Conservation (phyloP, 1,140 invertebrate species). For the Dryas iulia region DNA sequence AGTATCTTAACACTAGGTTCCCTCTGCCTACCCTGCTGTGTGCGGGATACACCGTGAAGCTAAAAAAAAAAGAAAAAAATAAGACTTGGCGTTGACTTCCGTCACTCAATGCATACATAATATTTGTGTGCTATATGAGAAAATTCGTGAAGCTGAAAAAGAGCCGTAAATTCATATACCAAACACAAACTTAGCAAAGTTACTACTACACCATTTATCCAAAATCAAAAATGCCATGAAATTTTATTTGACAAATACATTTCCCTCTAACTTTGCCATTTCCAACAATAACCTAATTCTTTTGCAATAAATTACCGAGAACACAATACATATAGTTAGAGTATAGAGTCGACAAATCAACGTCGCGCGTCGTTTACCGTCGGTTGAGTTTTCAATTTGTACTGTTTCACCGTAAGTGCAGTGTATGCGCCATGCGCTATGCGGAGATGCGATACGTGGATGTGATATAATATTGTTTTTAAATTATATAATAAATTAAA, state of each 20-base stretch:
- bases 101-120: too few relatives aligned
- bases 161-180: too few relatives aligned
- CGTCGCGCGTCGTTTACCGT: conserved; percentile 59
- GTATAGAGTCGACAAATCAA: conserved; percentile 59
- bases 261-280: conserved; percentile 5
- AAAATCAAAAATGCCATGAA: neutral
- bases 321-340: neutral
- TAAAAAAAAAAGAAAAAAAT: too few relatives aligned
- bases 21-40: too few relatives aligned
- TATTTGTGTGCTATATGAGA: too few relatives aligned
- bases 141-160: too few relatives aligned
- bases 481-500: too few relatives aligned
- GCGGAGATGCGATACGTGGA: neutral
- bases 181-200: too few relatives aligned
- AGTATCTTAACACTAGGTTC: too few relatives aligned
- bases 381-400: conserved; percentile 71
- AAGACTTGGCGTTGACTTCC: too few relatives aligned
- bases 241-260: neutral
- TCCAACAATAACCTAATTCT: conserved; percentile 15
- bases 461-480: neutral
- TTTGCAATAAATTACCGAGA: conserved; percentile 9
- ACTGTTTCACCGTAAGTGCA: conserved; percentile 61
- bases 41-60: too few relatives aligned
- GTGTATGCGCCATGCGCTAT: conserved; percentile 32
- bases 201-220: neutral